Percentiles rank a stretch among this genome's conserved stretches.
phyloP scores from a whole-genome alignment of 2,113 vertebrate species.

The Neogale vison region DNA sequence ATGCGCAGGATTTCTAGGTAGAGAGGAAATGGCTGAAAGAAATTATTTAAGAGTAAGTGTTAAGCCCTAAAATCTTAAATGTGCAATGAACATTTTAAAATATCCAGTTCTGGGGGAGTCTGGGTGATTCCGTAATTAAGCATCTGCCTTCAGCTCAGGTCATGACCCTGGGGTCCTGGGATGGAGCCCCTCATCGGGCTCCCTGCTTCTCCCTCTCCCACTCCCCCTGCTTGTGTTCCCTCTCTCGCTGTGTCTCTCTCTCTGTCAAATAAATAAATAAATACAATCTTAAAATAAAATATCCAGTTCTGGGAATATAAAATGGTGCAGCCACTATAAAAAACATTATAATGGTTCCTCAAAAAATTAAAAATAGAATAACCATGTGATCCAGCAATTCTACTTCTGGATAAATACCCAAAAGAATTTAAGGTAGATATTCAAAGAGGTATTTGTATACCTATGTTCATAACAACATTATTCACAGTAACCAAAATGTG shows the following conservation, averaged over 20 bases:
- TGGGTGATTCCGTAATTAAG: no score
- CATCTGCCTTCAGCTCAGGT: no score
- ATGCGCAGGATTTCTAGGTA: not conserved
- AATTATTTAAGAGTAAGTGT: not conserved
- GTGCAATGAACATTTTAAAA: not conserved
- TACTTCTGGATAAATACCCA: not conserved
- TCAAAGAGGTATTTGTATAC: not conserved
- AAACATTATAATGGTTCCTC: not conserved
- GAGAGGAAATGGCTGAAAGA: not conserved
- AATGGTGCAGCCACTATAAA: not conserved
- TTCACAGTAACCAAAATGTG: not conserved
- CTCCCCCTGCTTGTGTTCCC: no score
- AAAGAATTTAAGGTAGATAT: not conserved
- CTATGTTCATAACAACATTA: not conserved
- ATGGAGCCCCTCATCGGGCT: no score
- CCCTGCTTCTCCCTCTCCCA: no score
- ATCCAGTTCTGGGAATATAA: not conserved
- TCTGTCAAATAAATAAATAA: no score
- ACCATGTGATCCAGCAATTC: not conserved
- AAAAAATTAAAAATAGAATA: slow-evolving; percentile 2
- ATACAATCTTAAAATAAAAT: not conserved
- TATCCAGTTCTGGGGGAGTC: no score
- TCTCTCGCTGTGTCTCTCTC: no score
- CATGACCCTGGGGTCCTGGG: no score
- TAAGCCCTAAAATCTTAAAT: not conserved